Conservation (phyloP, 2,888 invertebrate genomes). For the Hirtodrosophila histrioides region DNA sequence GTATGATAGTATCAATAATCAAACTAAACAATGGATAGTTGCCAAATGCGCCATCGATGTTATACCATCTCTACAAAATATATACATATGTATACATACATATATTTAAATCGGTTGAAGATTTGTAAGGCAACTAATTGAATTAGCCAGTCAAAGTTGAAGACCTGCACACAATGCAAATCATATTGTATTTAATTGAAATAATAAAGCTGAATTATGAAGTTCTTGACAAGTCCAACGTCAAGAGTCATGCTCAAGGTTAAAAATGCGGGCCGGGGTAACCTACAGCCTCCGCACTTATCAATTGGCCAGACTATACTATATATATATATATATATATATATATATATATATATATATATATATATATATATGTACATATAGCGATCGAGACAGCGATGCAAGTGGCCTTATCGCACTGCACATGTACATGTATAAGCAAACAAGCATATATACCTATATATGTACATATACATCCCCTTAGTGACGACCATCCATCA, state of each 20-base stretch:
- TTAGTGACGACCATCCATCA: conserved; percentile 32
- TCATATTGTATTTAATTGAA: conserved; percentile 76
- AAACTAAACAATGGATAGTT: too few species aligned
- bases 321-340: too few species aligned
- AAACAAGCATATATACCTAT: conserved; percentile 1
- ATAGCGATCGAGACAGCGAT: conserved; percentile 27
- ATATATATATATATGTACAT: too few species aligned
- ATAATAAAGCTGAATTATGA: conserved; percentile 71
- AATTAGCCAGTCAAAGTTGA: conserved; percentile 66
- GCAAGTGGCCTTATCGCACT: conserved; percentile 48
- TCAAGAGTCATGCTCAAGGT: conserved; percentile 67
- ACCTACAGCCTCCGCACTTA: conserved; percentile 50
- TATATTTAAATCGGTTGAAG: conserved; percentile 24
- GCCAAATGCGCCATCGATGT: too few species aligned
- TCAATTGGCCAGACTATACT: conserved; percentile 57
- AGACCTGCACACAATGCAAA: conserved; percentile 69
- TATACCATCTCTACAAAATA: background rate
- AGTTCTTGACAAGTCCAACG: conserved; percentile 53
- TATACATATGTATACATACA: background rate
- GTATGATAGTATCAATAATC: too few species aligned
- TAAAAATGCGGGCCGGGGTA: conserved; percentile 45
- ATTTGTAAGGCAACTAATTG: conserved; percentile 58
- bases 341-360: too few species aligned
- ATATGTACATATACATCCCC: conserved; percentile 11
- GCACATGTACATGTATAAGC: conserved; percentile 14